phyloP scores from a whole-genome alignment of 2,888 invertebrate genomes.

The Dicycla oo region DNA sequence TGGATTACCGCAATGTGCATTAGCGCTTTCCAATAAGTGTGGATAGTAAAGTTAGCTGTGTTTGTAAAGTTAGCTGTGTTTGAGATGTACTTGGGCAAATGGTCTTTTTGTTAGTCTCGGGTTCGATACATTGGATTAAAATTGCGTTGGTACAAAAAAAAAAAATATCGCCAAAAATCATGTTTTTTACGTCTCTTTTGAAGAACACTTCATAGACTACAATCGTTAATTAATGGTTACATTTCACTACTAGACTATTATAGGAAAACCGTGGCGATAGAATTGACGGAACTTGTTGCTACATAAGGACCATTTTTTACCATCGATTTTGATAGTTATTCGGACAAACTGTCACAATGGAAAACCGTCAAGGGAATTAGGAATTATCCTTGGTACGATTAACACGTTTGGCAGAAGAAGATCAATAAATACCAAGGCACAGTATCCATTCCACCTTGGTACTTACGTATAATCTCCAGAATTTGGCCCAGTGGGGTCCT shows the following conservation, averaged over 20 bases:
- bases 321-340: not conserved
- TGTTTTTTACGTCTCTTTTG: not conserved
- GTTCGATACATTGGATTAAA: not conserved
- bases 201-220: not conserved
- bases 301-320: not conserved
- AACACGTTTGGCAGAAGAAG: not conserved
- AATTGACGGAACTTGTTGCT: not conserved
- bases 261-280: not conserved
- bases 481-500: not conserved
- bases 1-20: conserved; percentile 53
- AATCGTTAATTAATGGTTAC: too few species aligned
- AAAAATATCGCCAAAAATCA: not conserved
- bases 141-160: conserved; percentile 2
- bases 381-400: not conserved
- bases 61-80: conserved; percentile 35
- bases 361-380: not conserved
- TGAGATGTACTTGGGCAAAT: conserved; percentile 19
- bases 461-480: not conserved
- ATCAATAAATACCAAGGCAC: not conserved
- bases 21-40: conserved; percentile 42
- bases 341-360: not conserved
- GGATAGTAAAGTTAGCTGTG: conserved; percentile 26
- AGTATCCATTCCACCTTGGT: conserved; percentile 3
- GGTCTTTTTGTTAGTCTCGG: conserved; percentile 3
- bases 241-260: not conserved